Evolutionary conservation across 1,140 invertebrate genomes (phyloP).

Genomic region (Saxidomus purpurata): DNA sequence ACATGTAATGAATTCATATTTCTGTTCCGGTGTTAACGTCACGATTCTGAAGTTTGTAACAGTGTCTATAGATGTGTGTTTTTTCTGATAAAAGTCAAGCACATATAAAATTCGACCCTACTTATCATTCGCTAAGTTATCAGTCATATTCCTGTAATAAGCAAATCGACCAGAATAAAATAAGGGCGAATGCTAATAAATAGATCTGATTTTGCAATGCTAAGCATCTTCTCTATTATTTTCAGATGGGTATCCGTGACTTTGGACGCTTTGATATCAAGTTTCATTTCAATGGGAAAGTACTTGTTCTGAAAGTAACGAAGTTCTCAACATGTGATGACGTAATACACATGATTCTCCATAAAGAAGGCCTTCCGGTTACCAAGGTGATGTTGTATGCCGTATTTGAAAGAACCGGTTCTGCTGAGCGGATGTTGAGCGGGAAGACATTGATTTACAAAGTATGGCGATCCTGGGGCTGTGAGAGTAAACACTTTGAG

Average conservation of each 20-base stretch:
- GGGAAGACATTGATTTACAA: slow-evolving; percentile 3
- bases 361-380: not conserved
- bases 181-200: not conserved
- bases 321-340: slow-evolving; percentile 59
- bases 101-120: too few relatives aligned
- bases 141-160: not conserved
- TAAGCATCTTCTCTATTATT: not conserved
- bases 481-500: not conserved
- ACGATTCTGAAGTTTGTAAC: too few relatives aligned
- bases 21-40: too few relatives aligned
- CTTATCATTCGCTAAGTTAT: too few relatives aligned
- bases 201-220: too few relatives aligned
- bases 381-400: not conserved
- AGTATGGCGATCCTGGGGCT: slow-evolving; percentile 42
- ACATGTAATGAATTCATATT: too few relatives aligned
- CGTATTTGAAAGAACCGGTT: slow-evolving; percentile 19
- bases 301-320: not conserved
- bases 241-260: slow-evolving; percentile 31
- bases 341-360: slow-evolving; percentile 36
- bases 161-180: not conserved
- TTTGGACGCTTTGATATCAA: not conserved
- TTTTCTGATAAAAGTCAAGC: too few relatives aligned
- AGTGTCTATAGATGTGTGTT: too few relatives aligned
- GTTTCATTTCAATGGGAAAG: slow-evolving; percentile 32
- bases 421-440: not conserved